A percentile compares a stretch with the other conserved stretches of the same genome.
Evolutionary conservation across 1,140 invertebrate species (phyloP).

Genomic region (Drosophila truncata): DNA sequence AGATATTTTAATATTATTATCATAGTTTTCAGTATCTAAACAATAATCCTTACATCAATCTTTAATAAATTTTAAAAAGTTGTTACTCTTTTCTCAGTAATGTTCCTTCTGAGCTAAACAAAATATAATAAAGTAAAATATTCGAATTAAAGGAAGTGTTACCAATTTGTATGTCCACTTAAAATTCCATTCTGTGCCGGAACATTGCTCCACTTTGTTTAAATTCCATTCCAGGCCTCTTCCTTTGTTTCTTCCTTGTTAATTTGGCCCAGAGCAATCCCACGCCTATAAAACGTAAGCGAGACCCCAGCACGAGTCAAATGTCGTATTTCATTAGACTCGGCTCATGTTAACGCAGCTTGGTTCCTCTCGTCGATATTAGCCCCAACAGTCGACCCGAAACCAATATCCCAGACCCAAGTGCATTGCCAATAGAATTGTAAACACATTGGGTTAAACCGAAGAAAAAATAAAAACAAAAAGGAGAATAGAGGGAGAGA

Average conservation of each 20-base stretch:
- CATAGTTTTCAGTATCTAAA: neutral
- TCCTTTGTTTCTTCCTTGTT: constrained; percentile 34
- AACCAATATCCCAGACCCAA: constrained; percentile 31
- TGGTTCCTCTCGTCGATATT: constrained; percentile 10
- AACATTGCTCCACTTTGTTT: constrained; percentile 13
- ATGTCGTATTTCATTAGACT: constrained; percentile 82
- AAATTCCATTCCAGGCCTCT: constrained; percentile 14
- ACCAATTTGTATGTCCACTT: neutral
- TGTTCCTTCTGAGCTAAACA: rapidly evolving
- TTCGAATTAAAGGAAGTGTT: neutral
- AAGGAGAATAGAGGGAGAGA: constrained; percentile 6
- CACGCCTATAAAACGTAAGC: constrained; percentile 73
- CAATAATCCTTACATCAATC: neutral
- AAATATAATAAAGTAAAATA: neutral
- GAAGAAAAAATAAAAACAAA: constrained; percentile 39
- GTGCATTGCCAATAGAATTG: constrained; percentile 75
- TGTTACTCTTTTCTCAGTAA: neutral
- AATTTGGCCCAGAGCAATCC: constrained; percentile 71
- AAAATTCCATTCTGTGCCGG: neutral
- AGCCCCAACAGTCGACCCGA: constrained; percentile 15
- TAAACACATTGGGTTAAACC: constrained; percentile 66
- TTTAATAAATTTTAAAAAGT: neutral
- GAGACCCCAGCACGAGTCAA: constrained; percentile 74
- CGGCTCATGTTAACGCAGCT: constrained; percentile 71
- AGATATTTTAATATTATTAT: neutral